Evolutionary conservation across 2,797 vertebrate species (phyloP).

Genomic region (Nothura maculosa): DNA sequence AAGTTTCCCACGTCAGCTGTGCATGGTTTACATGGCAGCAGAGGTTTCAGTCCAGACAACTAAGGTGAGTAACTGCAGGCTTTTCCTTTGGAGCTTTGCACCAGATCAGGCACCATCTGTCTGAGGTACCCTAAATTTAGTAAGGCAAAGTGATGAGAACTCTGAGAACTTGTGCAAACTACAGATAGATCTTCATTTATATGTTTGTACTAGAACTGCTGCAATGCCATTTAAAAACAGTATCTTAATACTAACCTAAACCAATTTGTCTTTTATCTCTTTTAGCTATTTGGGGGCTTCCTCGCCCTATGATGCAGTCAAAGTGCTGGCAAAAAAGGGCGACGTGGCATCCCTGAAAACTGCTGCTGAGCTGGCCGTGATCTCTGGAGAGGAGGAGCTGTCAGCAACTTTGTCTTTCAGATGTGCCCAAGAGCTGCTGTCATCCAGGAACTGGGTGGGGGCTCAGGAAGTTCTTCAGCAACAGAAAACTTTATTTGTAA

Average conservation of each 20-base stretch:
- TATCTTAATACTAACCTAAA: not conserved
- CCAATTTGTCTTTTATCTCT: slow-evolving; percentile 1
- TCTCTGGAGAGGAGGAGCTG: slow-evolving; percentile 86
- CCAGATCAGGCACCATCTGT: not conserved
- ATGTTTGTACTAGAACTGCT: not conserved
- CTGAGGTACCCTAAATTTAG: not conserved
- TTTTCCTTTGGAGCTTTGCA: not conserved
- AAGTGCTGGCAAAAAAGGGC: slow-evolving; percentile 93
- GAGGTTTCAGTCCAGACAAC: not conserved
- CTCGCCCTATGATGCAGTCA: slow-evolving; percentile 92
- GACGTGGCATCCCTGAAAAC: slow-evolving; percentile 88
- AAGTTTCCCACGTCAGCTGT: not conserved
- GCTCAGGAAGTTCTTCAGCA: slow-evolving; percentile 88
- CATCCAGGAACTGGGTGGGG: slow-evolving; percentile 88
- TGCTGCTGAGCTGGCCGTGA: slow-evolving; percentile 86
- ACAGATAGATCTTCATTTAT: not conserved
- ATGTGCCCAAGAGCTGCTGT: slow-evolving; percentile 90
- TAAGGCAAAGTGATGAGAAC: not conserved
- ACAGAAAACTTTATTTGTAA: slow-evolving; percentile 88
- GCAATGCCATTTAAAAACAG: not conserved
- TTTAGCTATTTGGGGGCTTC: slow-evolving; percentile 90
- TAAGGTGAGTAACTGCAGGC: not conserved
- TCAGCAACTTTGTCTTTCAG: slow-evolving; percentile 88
- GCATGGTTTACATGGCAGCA: not conserved
- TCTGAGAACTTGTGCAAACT: not conserved